A percentile compares a stretch with the other conserved stretches of the same genome.
Evolutionary conservation across 2,888 invertebrate genomes (phyloP).

Genomic region (Diadegma fenestrale): DNA sequence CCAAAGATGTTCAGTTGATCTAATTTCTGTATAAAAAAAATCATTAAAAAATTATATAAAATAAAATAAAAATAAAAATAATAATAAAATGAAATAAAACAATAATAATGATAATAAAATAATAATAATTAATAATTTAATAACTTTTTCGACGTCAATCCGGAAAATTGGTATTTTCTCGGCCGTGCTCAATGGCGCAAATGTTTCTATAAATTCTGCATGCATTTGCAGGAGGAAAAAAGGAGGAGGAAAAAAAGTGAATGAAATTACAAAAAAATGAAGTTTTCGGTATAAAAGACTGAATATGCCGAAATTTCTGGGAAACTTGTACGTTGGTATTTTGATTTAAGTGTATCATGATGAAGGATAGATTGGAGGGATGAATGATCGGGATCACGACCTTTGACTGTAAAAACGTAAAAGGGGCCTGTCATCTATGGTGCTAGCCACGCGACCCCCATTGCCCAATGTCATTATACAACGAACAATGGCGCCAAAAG

Average conservation of each 20-base stretch:
- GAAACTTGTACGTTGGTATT: slow-evolving; percentile 8
- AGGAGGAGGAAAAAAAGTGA: slow-evolving; percentile 10
- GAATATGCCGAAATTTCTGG: neutral
- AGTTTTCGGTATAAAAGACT: neutral
- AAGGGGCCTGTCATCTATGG: slow-evolving; percentile 67
- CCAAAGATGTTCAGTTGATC: neutral
- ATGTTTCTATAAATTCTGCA: neutral
- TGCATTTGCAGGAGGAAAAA: neutral
- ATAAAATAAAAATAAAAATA: too few relatives aligned
- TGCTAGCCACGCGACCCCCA: slow-evolving; percentile 75
- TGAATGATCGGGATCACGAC: slow-evolving; percentile 72
- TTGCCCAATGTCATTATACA: slow-evolving; percentile 78
- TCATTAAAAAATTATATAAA: too few relatives aligned
- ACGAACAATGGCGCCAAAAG: slow-evolving; percentile 74
- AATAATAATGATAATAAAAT: too few relatives aligned
- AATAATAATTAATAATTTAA: too few relatives aligned
- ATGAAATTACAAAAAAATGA: neutral
- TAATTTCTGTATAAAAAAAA: too few relatives aligned
- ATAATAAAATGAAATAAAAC: too few relatives aligned
- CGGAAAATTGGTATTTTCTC: neutral
- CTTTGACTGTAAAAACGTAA: slow-evolving; percentile 73
- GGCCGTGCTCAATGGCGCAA: neutral
- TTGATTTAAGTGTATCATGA: slow-evolving; percentile 75
- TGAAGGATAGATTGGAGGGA: slow-evolving; percentile 73
- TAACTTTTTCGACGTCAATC: too few relatives aligned